phyloP scores from a whole-genome alignment of 2,888 invertebrate species.

The Strigamia maritima region DNA sequence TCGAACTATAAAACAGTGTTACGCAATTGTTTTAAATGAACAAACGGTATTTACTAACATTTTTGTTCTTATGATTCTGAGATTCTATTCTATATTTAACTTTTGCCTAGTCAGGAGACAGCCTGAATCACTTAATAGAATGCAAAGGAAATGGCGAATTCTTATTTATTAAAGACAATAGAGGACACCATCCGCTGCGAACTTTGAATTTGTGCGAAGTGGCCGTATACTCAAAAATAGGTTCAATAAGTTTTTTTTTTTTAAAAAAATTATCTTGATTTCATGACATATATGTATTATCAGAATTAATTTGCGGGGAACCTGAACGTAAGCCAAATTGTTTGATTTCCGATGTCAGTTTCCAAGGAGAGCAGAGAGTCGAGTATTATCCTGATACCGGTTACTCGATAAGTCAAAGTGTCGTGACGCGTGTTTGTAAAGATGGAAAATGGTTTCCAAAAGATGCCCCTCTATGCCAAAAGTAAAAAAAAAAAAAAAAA shows the following conservation, averaged over 20 bases:
- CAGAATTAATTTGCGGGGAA: background rate
- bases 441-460: background rate
- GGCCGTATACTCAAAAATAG: background rate
- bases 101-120: constrained; percentile 15
- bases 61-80: too few species aligned
- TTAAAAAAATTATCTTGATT: background rate
- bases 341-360: background rate
- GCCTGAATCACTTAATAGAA: background rate
- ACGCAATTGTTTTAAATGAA: background rate
- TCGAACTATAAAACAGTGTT: background rate
- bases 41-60: background rate
- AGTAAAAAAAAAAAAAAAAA: background rate
- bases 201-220: background rate
- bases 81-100: background rate
- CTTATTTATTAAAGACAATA: background rate
- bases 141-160: background rate
- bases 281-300: background rate
- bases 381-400: background rate
- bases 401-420: background rate
- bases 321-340: background rate
- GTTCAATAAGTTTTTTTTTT: background rate
- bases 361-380: background rate
- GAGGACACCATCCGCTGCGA: background rate
- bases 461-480: background rate
- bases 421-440: background rate